Evolutionary conservation across 2,888 invertebrate genomes (phyloP).

Genomic region (Aporophyla nigra): DNA sequence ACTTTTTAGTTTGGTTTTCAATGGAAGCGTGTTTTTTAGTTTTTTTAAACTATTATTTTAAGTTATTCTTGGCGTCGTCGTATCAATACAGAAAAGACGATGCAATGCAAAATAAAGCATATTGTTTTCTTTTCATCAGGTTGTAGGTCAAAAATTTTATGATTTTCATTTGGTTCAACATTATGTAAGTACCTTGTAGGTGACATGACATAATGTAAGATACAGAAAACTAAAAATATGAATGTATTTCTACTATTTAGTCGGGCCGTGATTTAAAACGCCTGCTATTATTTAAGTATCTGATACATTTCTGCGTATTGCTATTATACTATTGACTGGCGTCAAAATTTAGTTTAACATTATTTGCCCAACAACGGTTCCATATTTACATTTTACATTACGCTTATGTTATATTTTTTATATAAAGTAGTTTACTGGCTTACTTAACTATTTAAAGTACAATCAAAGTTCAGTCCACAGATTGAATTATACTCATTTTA

Average conservation of each 20-base stretch:
- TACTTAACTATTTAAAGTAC: not conserved
- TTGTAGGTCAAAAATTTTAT: too few species aligned
- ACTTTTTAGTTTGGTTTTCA: too few species aligned
- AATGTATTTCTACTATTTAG: not conserved
- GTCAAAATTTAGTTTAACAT: not conserved
- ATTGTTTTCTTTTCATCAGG: too few species aligned
- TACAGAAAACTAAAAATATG: not conserved
- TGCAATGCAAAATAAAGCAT: not conserved
- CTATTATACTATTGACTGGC: conserved; percentile 11
- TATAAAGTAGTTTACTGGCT: not conserved
- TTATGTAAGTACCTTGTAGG: not conserved
- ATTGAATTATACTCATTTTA: not conserved
- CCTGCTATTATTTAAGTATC: not conserved
- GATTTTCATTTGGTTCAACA: not conserved
- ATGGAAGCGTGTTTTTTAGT: too few species aligned
- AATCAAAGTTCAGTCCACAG: too few species aligned
- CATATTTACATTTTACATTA: not conserved
- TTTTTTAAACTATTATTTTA: too few species aligned
- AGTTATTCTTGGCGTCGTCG: conserved; percentile 61
- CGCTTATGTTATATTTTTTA: not conserved
- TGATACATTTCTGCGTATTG: conserved; percentile 11
- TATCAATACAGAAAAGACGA: conserved; percentile 35
- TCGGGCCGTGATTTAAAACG: not conserved
- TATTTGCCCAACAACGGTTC: not conserved
- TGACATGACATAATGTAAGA: too few species aligned